phyloP scores from a whole-genome alignment of 2,888 invertebrate genomes.

The Microchrysa polita region DNA sequence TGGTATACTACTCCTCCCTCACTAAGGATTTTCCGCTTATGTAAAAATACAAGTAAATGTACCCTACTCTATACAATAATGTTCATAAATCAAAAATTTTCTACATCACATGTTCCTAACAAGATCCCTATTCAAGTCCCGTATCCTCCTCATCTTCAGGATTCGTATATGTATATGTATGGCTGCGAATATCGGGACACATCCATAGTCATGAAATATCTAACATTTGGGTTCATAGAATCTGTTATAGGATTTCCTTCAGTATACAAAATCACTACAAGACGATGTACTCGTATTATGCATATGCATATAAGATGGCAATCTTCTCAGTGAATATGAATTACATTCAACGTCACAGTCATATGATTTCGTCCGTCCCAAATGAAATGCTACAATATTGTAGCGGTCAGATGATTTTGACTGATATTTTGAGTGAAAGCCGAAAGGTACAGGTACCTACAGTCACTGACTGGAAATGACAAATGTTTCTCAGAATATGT shows the following conservation, averaged over 20 bases:
- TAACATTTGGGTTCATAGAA: slow-evolving; percentile 19
- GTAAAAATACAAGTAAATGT: no score
- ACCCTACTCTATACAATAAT: no score
- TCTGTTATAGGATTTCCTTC: not conserved
- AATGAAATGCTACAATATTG: not conserved
- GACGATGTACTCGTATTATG: no score
- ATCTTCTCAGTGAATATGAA: not conserved
- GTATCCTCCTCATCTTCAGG: not conserved
- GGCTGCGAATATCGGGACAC: not conserved
- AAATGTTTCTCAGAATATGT: slow-evolving; percentile 5
- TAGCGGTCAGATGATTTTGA: not conserved
- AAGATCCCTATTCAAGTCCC: slow-evolving; percentile 20
- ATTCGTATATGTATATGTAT: not conserved
- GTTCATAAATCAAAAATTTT: slow-evolving; percentile 31
- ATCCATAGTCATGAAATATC: not conserved
- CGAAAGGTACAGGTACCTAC: no score
- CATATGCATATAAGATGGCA: not conserved
- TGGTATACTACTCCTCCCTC: not conserved
- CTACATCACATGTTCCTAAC: slow-evolving; percentile 26
- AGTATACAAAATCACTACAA: no score
- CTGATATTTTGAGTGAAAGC: not conserved
- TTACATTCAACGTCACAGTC: not conserved
- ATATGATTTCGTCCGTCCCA: not conserved
- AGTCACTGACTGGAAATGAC: slow-evolving; percentile 12
- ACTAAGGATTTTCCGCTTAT: no score